Percentiles rank a stretch among this genome's conserved stretches.
Conservation (phyloP, 2,888 invertebrate genomes). For the Megastigmus dorsalis region DNA sequence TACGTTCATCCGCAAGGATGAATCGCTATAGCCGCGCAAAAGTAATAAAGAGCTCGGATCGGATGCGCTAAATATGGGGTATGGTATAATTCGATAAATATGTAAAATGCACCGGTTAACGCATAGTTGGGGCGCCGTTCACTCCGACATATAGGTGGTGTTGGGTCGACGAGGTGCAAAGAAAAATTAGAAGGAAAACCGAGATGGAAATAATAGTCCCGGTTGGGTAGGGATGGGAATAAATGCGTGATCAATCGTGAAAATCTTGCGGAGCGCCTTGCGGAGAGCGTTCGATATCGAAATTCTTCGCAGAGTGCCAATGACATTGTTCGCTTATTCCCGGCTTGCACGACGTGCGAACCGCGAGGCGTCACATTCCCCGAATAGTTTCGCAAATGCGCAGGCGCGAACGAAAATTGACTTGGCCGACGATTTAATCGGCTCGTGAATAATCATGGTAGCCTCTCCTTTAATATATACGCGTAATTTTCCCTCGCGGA, state of each 20-base stretch:
- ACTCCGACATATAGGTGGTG: no score
- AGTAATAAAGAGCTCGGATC: no score
- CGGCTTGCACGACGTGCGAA: conserved; percentile 8
- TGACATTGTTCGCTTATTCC: conserved; percentile 52
- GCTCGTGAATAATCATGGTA: conserved; percentile 41
- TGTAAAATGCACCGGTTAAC: no score
- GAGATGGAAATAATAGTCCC: conserved; percentile 1
- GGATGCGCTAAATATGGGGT: no score
- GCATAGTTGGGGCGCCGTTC: no score
- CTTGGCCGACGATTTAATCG: conserved; percentile 37
- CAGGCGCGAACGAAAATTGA: conserved; percentile 31
- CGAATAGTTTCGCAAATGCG: conserved; percentile 56
- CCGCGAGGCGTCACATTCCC: conserved; percentile 58
- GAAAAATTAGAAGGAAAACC: no score
- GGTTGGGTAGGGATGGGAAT: conserved; percentile 54
- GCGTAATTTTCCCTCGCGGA: no score
- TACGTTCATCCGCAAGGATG: no score
- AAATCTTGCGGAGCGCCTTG: conserved; percentile 54
- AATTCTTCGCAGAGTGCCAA: conserved; percentile 65
- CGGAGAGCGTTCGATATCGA: conserved; percentile 60
- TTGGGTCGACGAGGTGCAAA: no score
- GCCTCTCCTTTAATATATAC: no score
- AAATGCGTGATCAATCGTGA: conserved; percentile 63
- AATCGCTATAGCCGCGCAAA: no score
- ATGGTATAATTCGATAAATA: no score